Conservation (phyloP, 1,140 invertebrate genomes). For the Potamilus streckersoni region DNA sequence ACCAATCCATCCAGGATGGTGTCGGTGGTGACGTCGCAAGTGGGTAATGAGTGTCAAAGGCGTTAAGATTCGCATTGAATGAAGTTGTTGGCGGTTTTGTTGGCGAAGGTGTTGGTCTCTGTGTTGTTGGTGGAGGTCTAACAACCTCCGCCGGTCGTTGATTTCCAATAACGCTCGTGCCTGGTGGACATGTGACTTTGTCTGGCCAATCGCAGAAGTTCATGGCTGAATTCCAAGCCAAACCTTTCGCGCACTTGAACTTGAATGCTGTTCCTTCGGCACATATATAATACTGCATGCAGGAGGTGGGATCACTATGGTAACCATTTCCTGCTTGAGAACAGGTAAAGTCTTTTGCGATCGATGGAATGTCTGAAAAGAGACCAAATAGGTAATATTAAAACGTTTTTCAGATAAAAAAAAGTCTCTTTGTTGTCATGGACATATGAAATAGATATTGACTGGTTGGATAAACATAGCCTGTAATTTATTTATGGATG, state of each 20-base stretch:
- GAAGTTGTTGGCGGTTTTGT: background rate
- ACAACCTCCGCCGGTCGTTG: constrained; percentile 4
- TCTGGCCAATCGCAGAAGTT: constrained; percentile 33
- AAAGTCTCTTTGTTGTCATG: too few relatives aligned
- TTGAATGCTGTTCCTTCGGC: constrained; percentile 24
- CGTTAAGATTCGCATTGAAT: background rate
- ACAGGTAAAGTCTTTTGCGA: constrained; percentile 18
- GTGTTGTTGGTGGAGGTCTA: constrained; percentile 13
- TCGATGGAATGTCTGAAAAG: background rate
- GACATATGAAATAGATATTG: too few relatives aligned
- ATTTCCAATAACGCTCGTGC: background rate
- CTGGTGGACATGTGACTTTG: constrained; percentile 10
- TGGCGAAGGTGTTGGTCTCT: background rate
- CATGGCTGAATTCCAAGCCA: constrained; percentile 21
- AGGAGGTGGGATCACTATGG: constrained; percentile 3
- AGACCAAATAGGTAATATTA: too few relatives aligned
- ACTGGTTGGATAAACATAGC: too few relatives aligned
- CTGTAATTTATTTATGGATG: too few relatives aligned
- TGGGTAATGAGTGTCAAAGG: background rate
- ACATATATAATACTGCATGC: constrained; percentile 26
- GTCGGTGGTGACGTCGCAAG: constrained; percentile 3
- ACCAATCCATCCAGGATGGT: constrained; percentile 25
- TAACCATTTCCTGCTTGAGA: constrained; percentile 22
- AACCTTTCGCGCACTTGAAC: constrained; percentile 18
- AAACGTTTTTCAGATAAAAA: too few relatives aligned